These are phyloP conservation scores for Chrosomus eos DNA, from an alignment of 2,797 vertebrate species.

Conservation along the genomic window DNA sequence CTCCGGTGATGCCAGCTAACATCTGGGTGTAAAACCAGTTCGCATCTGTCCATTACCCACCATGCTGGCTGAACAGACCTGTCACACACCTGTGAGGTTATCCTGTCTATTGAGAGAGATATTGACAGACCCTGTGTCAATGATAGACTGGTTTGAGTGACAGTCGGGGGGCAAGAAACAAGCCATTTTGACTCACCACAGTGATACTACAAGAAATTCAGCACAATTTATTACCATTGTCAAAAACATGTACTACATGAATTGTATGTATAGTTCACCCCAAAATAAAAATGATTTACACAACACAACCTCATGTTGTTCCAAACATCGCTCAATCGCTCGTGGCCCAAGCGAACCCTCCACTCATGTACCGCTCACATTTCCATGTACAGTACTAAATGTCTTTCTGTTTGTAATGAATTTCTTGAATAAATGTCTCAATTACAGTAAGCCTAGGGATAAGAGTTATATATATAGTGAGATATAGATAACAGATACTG, in stretches of 20 bases:
- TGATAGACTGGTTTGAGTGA: conserved; percentile 1
- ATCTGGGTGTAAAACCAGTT: conserved; percentile 48
- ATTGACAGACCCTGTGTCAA: not conserved
- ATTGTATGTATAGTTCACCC: not conserved
- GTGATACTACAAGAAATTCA: not conserved
- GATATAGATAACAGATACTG: too few relatives aligned
- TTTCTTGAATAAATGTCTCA: too few relatives aligned
- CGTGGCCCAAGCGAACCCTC: not conserved
- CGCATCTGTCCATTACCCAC: conserved; percentile 21
- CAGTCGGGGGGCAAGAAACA: not conserved
- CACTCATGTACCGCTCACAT: not conserved
- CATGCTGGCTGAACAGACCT: conserved; percentile 11
- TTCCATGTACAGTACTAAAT: not conserved
- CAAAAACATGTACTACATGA: not conserved
- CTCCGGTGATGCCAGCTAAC: not conserved
- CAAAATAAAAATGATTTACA: not conserved
- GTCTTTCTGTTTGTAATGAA: not conserved
- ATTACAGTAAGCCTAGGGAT: not conserved
- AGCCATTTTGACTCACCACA: conserved; percentile 22
- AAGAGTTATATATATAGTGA: not conserved
- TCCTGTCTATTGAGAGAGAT: not conserved
- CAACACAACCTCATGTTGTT: not conserved
- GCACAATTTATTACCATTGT: not conserved
- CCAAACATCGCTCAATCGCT: not conserved
- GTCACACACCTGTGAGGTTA: conserved; percentile 44